phyloP scores from a whole-genome alignment of 2,113 vertebrate species.

The Arizona elegans region DNA sequence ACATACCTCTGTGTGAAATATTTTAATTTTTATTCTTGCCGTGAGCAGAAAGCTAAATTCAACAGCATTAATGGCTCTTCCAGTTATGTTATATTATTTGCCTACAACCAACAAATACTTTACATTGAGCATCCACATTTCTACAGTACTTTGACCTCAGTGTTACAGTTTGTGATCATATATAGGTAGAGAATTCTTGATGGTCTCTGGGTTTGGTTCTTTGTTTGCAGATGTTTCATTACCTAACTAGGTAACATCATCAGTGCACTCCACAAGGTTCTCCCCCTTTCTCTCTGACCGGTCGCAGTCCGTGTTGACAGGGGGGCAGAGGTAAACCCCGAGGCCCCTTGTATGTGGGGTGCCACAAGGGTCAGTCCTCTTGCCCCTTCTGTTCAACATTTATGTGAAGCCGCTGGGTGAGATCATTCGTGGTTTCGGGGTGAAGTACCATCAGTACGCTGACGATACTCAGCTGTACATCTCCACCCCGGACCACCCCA shows the following conservation, averaged over 20 bases:
- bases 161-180: neutral
- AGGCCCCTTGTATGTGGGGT: no score
- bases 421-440: no score
- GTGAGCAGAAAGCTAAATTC: neutral
- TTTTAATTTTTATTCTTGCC: neutral
- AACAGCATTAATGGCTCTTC: neutral
- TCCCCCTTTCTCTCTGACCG: no score
- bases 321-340: no score
- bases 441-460: no score
- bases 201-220: neutral
- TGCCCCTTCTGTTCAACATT: no score
- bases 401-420: no score
- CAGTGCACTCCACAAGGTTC: neutral
- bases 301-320: no score
- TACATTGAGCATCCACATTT: no score
- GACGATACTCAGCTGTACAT: no score
- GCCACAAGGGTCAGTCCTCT: no score
- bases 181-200: neutral
- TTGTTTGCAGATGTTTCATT: neutral
- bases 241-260: neutral
- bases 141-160: neutral
- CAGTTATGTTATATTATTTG: neutral
- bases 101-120: neutral
- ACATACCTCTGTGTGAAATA: neutral
- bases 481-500: no score